Percentiles rank a stretch among this genome's conserved stretches.
phyloP scores from a whole-genome alignment of 2,888 invertebrate species.

The Hanleya hanleyi region DNA sequence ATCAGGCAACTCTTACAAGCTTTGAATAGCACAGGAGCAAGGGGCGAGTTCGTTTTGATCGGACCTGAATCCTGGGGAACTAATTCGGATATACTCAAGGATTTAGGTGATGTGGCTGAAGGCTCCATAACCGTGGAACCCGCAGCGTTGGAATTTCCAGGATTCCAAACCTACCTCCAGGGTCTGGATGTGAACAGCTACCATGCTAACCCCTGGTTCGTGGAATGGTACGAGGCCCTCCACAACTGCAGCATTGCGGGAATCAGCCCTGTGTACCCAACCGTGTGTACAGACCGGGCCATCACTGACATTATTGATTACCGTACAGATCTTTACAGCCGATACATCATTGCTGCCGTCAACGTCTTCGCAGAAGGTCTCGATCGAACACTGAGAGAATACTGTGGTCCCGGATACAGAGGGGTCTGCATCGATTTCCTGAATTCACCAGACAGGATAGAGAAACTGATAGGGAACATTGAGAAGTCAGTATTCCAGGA shows the following conservation, averaged over 20 bases:
- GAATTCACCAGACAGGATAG: constrained; percentile 46
- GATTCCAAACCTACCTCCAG: constrained; percentile 44
- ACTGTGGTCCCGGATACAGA: constrained; percentile 54
- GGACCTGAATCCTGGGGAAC: constrained; percentile 46
- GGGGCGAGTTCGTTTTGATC: constrained; percentile 58
- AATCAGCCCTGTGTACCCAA: constrained; percentile 12
- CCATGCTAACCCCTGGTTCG: constrained; percentile 64
- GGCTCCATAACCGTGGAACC: constrained; percentile 53
- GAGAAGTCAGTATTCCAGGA: constrained; percentile 34
- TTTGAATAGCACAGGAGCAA: constrained; percentile 30
- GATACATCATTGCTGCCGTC: constrained; percentile 58
- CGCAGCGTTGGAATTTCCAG: constrained; percentile 13
- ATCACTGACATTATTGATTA: constrained; percentile 46
- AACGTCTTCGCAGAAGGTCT: constrained; percentile 59
- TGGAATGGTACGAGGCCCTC: constrained; percentile 59
- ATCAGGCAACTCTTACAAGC: constrained; percentile 42
- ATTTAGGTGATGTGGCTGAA: constrained; percentile 51
- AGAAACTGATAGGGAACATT: constrained; percentile 50
- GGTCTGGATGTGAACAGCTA: constrained; percentile 43
- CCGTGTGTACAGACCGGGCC: constrained; percentile 33
- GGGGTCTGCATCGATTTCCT: constrained; percentile 55
- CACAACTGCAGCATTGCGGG: constrained; percentile 55
- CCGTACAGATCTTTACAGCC: constrained; percentile 38
- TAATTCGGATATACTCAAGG: constrained; percentile 37
- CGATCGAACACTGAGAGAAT: constrained; percentile 49